Percentiles rank a stretch among this genome's conserved stretches.
Conservation (phyloP, 2,888 invertebrate species). For the Nineta flava region DNA sequence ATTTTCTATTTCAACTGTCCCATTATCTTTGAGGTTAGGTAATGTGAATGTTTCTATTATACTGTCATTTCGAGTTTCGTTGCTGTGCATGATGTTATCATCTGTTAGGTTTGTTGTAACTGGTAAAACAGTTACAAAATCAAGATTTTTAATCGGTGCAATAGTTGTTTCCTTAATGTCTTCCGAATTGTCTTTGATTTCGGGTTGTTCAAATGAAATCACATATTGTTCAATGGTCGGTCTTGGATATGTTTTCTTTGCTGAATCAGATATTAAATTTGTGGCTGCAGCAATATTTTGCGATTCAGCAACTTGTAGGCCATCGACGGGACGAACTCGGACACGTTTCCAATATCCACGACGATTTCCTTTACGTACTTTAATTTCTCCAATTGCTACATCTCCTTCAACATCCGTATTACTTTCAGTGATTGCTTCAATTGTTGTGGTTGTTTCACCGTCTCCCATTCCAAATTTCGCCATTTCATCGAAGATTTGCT, state of each 20-base stretch:
- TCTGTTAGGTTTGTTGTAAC: background rate
- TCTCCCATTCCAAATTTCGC: slow-evolving; percentile 7
- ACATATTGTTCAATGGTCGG: slow-evolving; percentile 6
- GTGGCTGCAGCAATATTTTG: slow-evolving; percentile 41
- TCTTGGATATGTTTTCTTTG: slow-evolving; percentile 5
- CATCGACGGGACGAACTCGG: slow-evolving; percentile 45
- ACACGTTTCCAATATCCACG: slow-evolving; percentile 63
- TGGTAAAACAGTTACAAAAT: background rate
- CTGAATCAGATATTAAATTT: slow-evolving; percentile 14
- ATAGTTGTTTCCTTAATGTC: slow-evolving; percentile 7
- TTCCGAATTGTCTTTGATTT: slow-evolving; percentile 15
- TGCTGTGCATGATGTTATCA: background rate
- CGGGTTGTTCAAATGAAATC: slow-evolving; percentile 4
- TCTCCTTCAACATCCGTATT: background rate
- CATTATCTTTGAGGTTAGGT: background rate
- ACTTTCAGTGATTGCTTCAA: slow-evolving; percentile 5
- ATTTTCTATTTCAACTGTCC: slow-evolving; percentile 13
- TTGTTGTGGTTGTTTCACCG: slow-evolving; percentile 11
- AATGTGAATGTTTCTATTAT: background rate
- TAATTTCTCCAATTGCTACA: slow-evolving; percentile 3
- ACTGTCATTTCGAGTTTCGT: background rate
- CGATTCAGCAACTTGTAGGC: slow-evolving; percentile 64
- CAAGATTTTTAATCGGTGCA: slow-evolving; percentile 2
- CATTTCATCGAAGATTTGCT: slow-evolving; percentile 10
- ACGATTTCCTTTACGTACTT: slow-evolving; percentile 26